phyloP scores from a whole-genome alignment of 2,888 invertebrate genomes.

The Thymelicus acteon region DNA sequence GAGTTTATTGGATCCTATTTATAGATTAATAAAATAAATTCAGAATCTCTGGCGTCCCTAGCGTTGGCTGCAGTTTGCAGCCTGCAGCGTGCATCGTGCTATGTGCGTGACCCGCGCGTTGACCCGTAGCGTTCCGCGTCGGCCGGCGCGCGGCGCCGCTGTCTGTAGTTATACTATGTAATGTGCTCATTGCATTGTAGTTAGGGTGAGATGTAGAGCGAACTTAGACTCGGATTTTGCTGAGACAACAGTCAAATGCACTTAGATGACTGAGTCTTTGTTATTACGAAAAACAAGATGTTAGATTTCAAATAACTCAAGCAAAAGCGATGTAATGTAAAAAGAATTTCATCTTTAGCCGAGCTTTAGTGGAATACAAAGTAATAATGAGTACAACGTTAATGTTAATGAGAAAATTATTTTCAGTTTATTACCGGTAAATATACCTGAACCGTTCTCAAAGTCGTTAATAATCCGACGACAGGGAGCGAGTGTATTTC shows the following conservation, averaged over 20 bases:
- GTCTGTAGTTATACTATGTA: neutral
- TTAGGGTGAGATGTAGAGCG: too few relatives aligned
- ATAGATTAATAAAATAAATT: neutral
- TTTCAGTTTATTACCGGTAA: neutral
- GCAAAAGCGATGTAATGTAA: too few relatives aligned
- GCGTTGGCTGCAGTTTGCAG: too few relatives aligned
- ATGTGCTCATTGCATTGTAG: neutral
- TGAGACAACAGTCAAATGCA: too few relatives aligned
- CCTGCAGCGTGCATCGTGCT: neutral
- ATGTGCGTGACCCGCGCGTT: slow-evolving; percentile 61
- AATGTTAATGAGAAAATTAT: neutral
- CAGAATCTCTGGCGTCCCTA: neutral
- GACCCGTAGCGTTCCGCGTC: slow-evolving; percentile 55
- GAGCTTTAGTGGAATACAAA: too few relatives aligned
- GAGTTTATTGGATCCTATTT: neutral
- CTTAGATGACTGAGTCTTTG: too few relatives aligned
- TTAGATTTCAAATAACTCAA: too few relatives aligned
- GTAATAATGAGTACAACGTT: neutral
- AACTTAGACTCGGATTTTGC: too few relatives aligned
- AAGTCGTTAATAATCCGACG: slow-evolving; percentile 25
- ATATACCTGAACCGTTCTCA: slow-evolving; percentile 11
- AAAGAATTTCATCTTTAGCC: too few relatives aligned
- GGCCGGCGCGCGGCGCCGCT: slow-evolving; percentile 39
- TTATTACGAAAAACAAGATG: too few relatives aligned
- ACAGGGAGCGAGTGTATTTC: neutral